Percentiles rank a stretch among this genome's conserved stretches.
Evolutionary conservation across 2,113 vertebrate species (phyloP).

Genomic region (Pimephales promelas): DNA sequence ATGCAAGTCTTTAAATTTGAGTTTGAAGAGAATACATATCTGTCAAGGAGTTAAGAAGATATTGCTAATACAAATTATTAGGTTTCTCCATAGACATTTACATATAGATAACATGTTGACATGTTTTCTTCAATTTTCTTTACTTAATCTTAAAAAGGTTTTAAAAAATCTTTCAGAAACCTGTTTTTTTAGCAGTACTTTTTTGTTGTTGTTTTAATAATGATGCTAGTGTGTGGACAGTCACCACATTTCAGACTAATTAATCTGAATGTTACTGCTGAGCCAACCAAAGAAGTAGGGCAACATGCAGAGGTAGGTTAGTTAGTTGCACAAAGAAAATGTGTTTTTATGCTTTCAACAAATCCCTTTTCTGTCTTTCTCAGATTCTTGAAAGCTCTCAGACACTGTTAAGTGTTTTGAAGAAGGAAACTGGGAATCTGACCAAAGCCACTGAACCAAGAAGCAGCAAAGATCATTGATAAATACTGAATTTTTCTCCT

Average conservation of each 20-base stretch:
- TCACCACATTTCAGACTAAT: not conserved
- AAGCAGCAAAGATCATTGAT: slow-evolving; percentile 70
- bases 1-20: no score
- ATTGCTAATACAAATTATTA: no score
- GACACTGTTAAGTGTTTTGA: slow-evolving; percentile 85
- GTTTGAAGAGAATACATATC: no score
- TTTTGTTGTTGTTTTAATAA: not conserved
- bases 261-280: not conserved
- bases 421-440: slow-evolving; percentile 82
- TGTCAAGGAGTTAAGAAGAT: no score
- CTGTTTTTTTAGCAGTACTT: no score
- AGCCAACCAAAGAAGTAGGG: not conserved
- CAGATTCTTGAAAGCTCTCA: slow-evolving; percentile 94
- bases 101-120: no score
- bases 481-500: not conserved
- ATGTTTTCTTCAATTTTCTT: no score
- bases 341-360: not conserved
- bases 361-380: not conserved
- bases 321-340: no score
- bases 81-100: no score
- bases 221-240: not conserved
- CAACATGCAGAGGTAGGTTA: not conserved
- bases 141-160: no score
- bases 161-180: no score
- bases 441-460: slow-evolving; percentile 75